phyloP scores from a whole-genome alignment of 2,113 vertebrate species.

The Spilogale gracilis region DNA sequence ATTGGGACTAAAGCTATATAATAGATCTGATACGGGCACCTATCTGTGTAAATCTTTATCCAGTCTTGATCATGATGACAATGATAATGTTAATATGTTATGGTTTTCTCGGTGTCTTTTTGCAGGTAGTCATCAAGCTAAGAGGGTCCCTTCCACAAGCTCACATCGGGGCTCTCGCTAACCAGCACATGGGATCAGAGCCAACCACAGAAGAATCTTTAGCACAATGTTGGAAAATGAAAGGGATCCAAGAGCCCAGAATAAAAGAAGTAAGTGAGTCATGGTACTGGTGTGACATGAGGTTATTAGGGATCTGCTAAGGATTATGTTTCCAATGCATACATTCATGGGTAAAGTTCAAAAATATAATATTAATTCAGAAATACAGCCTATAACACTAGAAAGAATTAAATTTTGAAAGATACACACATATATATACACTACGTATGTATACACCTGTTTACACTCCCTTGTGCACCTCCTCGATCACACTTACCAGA shows the following conservation, averaged over 20 bases:
- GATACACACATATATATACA: not conserved
- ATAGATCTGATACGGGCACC: not conserved
- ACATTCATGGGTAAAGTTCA: not conserved
- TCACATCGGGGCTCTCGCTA: not conserved
- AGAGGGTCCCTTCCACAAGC: not conserved
- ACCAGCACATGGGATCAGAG: not conserved
- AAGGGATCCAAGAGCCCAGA: not conserved
- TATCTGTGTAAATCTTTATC: not conserved
- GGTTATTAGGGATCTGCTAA: not conserved
- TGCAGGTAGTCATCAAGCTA: not conserved
- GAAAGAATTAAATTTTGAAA: not conserved
- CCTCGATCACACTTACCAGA: too few species aligned
- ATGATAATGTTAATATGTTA: not conserved
- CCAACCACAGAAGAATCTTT: not conserved
- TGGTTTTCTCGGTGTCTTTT: not conserved
- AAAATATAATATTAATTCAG: not conserved
- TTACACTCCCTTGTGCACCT: rapidly evolving
- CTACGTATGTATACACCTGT: rapidly evolving
- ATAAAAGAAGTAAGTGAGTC: not conserved
- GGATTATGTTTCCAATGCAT: not conserved
- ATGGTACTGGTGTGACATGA: rapidly evolving
- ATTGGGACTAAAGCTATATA: too few species aligned
- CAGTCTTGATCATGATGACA: not conserved
- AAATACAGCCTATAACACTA: not conserved
- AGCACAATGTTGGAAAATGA: not conserved